Evolutionary conservation across 2,113 vertebrate genomes (phyloP).

Genomic region (Embiotoca jacksoni): DNA sequence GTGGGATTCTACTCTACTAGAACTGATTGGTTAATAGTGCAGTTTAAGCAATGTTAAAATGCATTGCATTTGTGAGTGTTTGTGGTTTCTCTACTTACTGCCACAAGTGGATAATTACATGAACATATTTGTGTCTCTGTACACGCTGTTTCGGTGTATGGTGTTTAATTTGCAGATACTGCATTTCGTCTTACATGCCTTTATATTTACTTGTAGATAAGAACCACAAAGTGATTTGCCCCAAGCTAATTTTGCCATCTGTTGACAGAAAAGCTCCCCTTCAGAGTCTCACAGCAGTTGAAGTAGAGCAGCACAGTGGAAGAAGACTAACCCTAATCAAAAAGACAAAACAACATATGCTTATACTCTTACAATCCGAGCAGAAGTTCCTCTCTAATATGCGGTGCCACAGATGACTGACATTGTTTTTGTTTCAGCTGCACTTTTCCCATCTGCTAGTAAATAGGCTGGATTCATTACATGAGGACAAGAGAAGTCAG

Average conservation of each 20-base stretch:
- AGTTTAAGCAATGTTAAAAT: slow-evolving; percentile 61
- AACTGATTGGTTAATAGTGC: slow-evolving; percentile 68
- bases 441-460: slow-evolving; percentile 88
- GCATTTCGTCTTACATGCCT: slow-evolving; percentile 54
- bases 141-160: slow-evolving; percentile 41
- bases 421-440: slow-evolving; percentile 85
- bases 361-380: slow-evolving; percentile 75
- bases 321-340: slow-evolving; percentile 73
- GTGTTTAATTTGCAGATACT: slow-evolving; percentile 53
- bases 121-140: slow-evolving; percentile 37
- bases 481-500: slow-evolving; percentile 80
- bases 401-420: slow-evolving; percentile 87
- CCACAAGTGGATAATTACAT: slow-evolving; percentile 55
- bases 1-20: slow-evolving; percentile 25
- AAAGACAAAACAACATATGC: slow-evolving; percentile 84
- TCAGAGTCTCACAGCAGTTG: slow-evolving; percentile 52
- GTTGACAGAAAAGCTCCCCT: slow-evolving; percentile 62
- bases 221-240: slow-evolving; percentile 67
- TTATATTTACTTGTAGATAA: slow-evolving; percentile 66
- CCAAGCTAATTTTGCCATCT: slow-evolving; percentile 76
- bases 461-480: slow-evolving; percentile 80
- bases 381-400: slow-evolving; percentile 81
- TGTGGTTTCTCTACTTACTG: slow-evolving; percentile 22
- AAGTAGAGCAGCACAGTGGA: slow-evolving; percentile 73
- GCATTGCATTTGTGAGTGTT: slow-evolving; percentile 42